Evolutionary conservation across 2,888 invertebrate species (phyloP), one percentile per base, ranked within the genome.

Genomic region (Lasius platythorax): DNA sequence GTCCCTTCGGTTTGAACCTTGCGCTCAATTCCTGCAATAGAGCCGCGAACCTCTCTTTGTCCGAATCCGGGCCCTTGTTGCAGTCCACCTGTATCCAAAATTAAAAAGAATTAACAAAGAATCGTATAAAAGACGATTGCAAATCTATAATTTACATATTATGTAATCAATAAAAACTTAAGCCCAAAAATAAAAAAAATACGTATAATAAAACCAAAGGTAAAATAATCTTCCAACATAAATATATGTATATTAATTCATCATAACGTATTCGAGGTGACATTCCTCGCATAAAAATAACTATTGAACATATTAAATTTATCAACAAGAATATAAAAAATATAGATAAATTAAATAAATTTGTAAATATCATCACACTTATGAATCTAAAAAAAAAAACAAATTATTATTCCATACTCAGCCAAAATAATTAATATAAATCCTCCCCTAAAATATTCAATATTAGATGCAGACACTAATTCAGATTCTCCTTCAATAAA

Each of bases 21-120:
- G 89, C 90, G 95, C 96, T 91, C 96, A 98, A 94, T 94, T 98
- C 98, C 66, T 96, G 95, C 0, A 98, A 96, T 87, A 98, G 96
- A 56, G 96, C 96, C 0, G 98, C 96, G 93, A 98, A 98, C 0
- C 96, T 97, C 93, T 96, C 96, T 93, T 98, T 98, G 93, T 98
- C 98, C 0, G 98, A 97, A 73, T 96, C 96, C 3, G 98, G 97
- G 2, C 98, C 98, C 94, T 97, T 97, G 40, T 96, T 97, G 93
- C 98, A 98, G 92, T 98, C 98, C 2, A 98, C 98, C 97, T 98
- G 94, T 2, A 5, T 23, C 5, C 15, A n/a, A 43, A 15, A 18
- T 53, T 78, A 0, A 0, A 46, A 81, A 50, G 0, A 81, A 11
- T 61, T 46, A 23, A 3, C 12, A 46, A 23, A 12, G 23, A 30